Base-by-base conservation (phyloP, 2,888 invertebrate species). In the Hedya salicella region DNA sequence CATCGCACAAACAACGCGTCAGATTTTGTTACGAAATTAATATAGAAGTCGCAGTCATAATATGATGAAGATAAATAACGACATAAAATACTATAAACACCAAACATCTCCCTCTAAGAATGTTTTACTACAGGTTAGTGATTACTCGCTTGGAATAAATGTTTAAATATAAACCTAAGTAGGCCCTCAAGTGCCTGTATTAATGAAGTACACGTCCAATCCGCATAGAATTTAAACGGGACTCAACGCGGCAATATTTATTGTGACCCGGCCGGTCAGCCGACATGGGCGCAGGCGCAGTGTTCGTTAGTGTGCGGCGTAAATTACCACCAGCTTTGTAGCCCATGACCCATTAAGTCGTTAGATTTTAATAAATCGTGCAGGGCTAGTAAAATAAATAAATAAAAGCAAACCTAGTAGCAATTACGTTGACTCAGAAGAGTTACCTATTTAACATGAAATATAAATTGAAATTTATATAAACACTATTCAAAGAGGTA, bases 181-280 rank as follows among this genome's bases (percentile, higher is more conserved):
- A 71, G 54, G 64, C 62, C 53, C 70, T 70, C 68, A 68, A 72
- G 73, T 69, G 71, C 71, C 74, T 72, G 72, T 71, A 76, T 77
- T 78, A 80, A 80, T 77, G 76, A 80, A 73, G 68, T 68, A 71
- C 72, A 73, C 72, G 75, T 72, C 76, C 77, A 80, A 79, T 80
- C 77, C 79, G 79, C 78, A 77, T 66, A 71, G 76, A 79, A 77
- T 79, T 75, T 76, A 78, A 83, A 81, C 81, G 82, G 81, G 76
- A 82, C 78, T 79, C 77, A 78, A 74, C 76, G 67, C 73, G 70
- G 79, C 74, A 76, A 81, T 85, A 85, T 85, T 83, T 83, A 85
- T 83, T 72, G 82, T 83, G 81, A 85, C 83, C 83, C 79, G 76
- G 71, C 78, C 81, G 80, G 79, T 79, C 79, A 79, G 74, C 74